A percentile compares a stretch with the other conserved stretches of the same genome.
phyloP scores from a whole-genome alignment of 1,140 invertebrate genomes.

The Solenopsis invicta region DNA sequence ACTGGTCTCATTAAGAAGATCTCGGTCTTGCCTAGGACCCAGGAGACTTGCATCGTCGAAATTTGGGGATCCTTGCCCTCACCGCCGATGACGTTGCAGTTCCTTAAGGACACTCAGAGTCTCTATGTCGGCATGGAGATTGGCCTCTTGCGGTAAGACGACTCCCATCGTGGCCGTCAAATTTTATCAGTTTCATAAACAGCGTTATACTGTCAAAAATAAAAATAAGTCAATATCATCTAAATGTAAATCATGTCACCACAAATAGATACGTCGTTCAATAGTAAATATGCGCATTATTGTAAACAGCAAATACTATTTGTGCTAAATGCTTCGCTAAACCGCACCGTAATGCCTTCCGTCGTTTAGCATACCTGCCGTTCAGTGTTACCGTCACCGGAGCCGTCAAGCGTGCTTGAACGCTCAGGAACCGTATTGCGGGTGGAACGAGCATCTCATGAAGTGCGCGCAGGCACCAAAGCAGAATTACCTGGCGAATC shows the following conservation, averaged over 20 bases:
- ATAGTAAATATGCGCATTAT: conserved; percentile 8
- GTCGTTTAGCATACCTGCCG: conserved; percentile 89
- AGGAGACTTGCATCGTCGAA: conserved; percentile 94
- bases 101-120: conserved; percentile 92
- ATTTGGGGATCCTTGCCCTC: conserved; percentile 92
- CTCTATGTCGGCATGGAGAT: conserved; percentile 93
- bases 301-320: not conserved
- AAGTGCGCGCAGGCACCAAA: conserved; percentile 90
- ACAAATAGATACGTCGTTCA: not conserved
- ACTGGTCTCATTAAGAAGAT: conserved; percentile 94
- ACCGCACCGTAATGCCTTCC: conserved; percentile 25
- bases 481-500: conserved; percentile 88
- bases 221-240: conserved; percentile 17
- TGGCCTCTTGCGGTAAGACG: conserved; percentile 88
- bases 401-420: conserved; percentile 92
- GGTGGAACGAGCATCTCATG: conserved; percentile 93
- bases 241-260: not conserved
- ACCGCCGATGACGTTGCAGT: conserved; percentile 91
- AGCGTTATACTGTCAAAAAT: not conserved
- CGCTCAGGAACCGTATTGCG: conserved; percentile 97
- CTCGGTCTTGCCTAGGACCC: conserved; percentile 90
- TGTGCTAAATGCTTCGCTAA: conserved; percentile 14
- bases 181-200: not conserved
- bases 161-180: not conserved
- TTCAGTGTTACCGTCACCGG: conserved; percentile 92